Evolutionary conservation across 2,797 vertebrate species (phyloP).

Genomic region (Lepus townsendii): DNA sequence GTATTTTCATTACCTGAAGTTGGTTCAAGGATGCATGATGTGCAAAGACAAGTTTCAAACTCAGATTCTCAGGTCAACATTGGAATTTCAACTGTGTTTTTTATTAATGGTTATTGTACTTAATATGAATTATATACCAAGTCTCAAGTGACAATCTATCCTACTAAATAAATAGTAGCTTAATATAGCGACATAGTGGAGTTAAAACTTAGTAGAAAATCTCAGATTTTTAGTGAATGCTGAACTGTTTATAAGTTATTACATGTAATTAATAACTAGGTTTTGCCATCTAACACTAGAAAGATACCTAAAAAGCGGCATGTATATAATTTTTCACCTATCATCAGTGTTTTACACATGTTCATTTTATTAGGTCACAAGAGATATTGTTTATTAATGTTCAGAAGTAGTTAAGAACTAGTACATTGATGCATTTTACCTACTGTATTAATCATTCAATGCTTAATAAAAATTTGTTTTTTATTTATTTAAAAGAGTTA

Average conservation of each 20-base stretch:
- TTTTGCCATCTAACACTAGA: not conserved
- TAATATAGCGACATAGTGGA: not conserved
- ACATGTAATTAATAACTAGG: not conserved
- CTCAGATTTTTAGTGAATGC: not conserved
- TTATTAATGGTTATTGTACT: not conserved
- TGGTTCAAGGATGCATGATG: not conserved
- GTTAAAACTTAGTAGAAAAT: constrained; percentile 1
- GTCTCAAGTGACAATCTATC: not conserved
- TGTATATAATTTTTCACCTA: not conserved
- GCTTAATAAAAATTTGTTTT: not conserved
- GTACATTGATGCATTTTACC: not conserved
- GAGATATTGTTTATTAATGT: not conserved
- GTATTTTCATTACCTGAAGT: constrained; percentile 24
- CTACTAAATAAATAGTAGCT: not conserved
- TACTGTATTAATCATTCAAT: not conserved
- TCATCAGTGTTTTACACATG: not conserved
- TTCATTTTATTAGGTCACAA: not conserved
- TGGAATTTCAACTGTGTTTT: constrained; percentile 4
- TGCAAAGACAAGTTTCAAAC: not conserved
- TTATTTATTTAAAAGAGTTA: too few species aligned
- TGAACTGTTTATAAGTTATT: not conserved
- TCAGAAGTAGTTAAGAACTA: not conserved
- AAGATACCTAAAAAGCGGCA: not conserved
- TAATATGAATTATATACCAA: constrained; percentile 1
- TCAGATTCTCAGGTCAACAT: constrained; percentile 25